Conservation (phyloP, 2,797 vertebrate genomes). For the Dromococcyx pavoninus region DNA sequence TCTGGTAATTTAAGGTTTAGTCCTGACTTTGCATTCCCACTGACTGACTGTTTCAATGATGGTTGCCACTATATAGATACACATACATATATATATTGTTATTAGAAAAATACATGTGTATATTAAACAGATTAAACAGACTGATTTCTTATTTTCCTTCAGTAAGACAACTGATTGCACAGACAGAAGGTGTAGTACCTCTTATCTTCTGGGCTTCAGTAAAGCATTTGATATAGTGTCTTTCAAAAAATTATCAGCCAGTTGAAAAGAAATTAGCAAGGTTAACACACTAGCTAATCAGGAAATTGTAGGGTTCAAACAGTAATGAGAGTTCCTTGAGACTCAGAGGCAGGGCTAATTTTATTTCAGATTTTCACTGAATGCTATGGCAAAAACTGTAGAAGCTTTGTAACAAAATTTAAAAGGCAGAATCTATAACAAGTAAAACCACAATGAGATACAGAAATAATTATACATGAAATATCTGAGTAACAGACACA, state of each 20-base stretch:
- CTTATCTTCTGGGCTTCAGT: not conserved
- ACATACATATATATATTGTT: not conserved
- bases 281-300: slow-evolving; percentile 22
- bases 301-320: not conserved
- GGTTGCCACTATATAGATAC: not conserved
- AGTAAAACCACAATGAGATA: not conserved
- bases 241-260: slow-evolving; percentile 16
- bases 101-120: not conserved
- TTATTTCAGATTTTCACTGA: slow-evolving; percentile 15
- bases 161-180: not conserved
- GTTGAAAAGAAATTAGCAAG: slow-evolving; percentile 1
- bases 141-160: not conserved
- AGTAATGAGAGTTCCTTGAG: not conserved
- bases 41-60: not conserved
- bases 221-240: not conserved
- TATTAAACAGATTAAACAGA: not conserved
- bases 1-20: not conserved
- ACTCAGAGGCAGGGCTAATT: not conserved
- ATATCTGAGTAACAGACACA: not conserved
- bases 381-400: not conserved
- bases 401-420: slow-evolving; percentile 11
- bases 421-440: not conserved
- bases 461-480: slow-evolving; percentile 2
- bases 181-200: not conserved
- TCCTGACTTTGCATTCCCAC: not conserved